Percentiles rank a stretch among this genome's conserved stretches.
These are phyloP conservation scores for Agrochola macilenta DNA, from an alignment of 2,888 invertebrate genomes.

Conservation along the genomic window DNA sequence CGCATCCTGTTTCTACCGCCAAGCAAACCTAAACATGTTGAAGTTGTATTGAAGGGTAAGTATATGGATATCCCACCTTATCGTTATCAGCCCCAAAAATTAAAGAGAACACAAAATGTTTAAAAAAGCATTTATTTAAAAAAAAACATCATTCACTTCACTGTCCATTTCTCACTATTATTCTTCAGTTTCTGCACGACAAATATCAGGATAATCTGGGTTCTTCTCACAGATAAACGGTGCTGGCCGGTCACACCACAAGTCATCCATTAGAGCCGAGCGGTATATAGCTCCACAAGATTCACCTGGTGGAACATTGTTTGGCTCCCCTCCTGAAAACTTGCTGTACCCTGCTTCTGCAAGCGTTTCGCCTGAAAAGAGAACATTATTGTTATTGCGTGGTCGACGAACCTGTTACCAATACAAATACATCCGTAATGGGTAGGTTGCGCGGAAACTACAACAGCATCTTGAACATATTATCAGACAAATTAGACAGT, in stretches of 20 bases:
- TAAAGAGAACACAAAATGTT: not conserved
- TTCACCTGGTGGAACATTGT: conserved; percentile 69
- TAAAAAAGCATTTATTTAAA: not conserved
- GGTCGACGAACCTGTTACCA: not conserved
- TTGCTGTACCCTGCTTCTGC: conserved; percentile 73
- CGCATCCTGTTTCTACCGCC: not conserved
- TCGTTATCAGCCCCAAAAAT: not conserved
- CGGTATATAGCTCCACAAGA: conserved; percentile 73
- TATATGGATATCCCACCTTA: not conserved
- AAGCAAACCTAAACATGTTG: not conserved
- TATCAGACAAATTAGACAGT: no score
- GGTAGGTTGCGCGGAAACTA: no score
- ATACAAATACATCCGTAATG: no score
- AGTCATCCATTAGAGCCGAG: conserved; percentile 67
- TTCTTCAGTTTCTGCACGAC: not conserved
- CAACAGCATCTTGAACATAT: no score
- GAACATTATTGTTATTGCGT: not conserved
- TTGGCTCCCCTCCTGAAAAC: conserved; percentile 72
- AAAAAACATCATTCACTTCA: not conserved
- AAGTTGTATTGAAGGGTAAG: not conserved
- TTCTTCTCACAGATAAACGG: conserved; percentile 59
- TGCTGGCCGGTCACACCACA: conserved; percentile 64
- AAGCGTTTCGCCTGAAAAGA: conserved; percentile 11
- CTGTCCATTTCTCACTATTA: not conserved
- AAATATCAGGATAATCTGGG: conserved; percentile 42